These are phyloP conservation scores for Argyrosomus japonicus DNA, from an alignment of 2,113 vertebrate species.

Conservation along the genomic window DNA sequence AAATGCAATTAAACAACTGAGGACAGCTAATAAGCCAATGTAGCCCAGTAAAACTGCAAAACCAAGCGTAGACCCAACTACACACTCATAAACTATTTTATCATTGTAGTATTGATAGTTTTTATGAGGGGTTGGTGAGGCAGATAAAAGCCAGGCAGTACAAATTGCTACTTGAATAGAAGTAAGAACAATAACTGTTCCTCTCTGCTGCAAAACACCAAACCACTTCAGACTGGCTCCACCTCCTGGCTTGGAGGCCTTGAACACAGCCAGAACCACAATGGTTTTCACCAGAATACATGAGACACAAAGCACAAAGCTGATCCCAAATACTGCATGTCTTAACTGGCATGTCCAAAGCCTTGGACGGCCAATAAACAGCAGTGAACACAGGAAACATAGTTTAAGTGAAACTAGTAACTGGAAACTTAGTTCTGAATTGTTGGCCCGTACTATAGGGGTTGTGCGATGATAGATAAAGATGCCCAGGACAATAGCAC, in stretches of 20 bases:
- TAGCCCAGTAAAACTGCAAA: slow-evolving; percentile 76
- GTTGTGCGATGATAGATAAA: slow-evolving; percentile 73
- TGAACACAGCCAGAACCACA: slow-evolving; percentile 59
- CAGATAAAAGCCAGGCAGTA: slow-evolving; percentile 61
- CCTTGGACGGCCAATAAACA: slow-evolving; percentile 67
- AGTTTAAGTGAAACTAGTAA: slow-evolving; percentile 77
- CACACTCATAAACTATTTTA: slow-evolving; percentile 79
- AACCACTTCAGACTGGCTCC: slow-evolving; percentile 61
- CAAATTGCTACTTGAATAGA: slow-evolving; percentile 71
- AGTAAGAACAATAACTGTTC: slow-evolving; percentile 66
- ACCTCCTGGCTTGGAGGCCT: slow-evolving; percentile 48
- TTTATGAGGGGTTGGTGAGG: slow-evolving; percentile 63
- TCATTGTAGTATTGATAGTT: slow-evolving; percentile 68
- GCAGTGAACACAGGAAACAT: slow-evolving; percentile 81
- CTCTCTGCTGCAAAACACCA: slow-evolving; percentile 71
- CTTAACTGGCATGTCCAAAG: slow-evolving; percentile 59
- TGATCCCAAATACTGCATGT: slow-evolving; percentile 68
- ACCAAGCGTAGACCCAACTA: slow-evolving; percentile 70
- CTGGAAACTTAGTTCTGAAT: slow-evolving; percentile 82
- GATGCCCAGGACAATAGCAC: slow-evolving; percentile 62
- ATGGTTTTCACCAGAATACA: slow-evolving; percentile 65
- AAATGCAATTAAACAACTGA: slow-evolving; percentile 81
- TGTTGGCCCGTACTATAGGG: slow-evolving; percentile 81
- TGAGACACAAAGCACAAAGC: slow-evolving; percentile 63
- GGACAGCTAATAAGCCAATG: slow-evolving; percentile 73